These are phyloP conservation scores for Scaptomyza polygonia DNA, from an alignment of 2,888 invertebrate species.

Conservation along the genomic window DNA sequence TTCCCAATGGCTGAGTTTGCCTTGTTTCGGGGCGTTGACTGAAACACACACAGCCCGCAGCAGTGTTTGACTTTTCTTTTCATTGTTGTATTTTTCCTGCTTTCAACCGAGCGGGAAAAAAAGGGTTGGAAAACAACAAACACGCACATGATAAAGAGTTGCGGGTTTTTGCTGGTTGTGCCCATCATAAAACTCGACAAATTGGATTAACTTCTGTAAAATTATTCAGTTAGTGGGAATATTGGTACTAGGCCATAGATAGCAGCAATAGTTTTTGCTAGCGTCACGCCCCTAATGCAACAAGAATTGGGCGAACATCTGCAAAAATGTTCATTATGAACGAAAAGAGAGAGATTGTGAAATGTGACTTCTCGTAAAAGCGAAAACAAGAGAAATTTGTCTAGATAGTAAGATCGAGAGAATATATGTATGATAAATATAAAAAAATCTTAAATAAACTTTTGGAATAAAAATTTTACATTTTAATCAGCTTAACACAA, in stretches of 20 bases:
- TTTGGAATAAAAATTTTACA: too few species aligned
- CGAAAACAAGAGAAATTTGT: conserved; percentile 4
- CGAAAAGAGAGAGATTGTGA: conserved; percentile 1
- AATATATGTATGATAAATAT: background rate
- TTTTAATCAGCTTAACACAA: too few species aligned
- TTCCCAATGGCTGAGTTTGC: conserved; percentile 6
- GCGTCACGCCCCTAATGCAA: conserved; percentile 41
- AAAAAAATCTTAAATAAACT: background rate
- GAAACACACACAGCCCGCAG: conserved; percentile 21
- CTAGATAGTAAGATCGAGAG: background rate
- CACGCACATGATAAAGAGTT: conserved; percentile 71
- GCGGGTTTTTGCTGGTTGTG: conserved; percentile 55
- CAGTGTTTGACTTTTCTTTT: conserved; percentile 47
- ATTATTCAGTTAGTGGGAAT: conserved; percentile 47
- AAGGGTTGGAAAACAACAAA: conserved; percentile 58
- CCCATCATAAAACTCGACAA: conserved; percentile 69
- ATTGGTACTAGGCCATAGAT: conserved; percentile 5
- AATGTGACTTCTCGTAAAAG: conserved; percentile 24
- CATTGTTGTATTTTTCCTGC: conserved; percentile 7
- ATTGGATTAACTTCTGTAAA: conserved; percentile 77
- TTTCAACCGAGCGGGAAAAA: conserved; percentile 17
- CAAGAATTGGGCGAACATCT: conserved; percentile 34
- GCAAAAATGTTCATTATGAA: conserved; percentile 35
- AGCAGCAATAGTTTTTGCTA: conserved; percentile 41
- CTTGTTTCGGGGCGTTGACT: conserved; percentile 53